phyloP scores from a whole-genome alignment of 2,797 vertebrate species.

The Chelon auratus region DNA sequence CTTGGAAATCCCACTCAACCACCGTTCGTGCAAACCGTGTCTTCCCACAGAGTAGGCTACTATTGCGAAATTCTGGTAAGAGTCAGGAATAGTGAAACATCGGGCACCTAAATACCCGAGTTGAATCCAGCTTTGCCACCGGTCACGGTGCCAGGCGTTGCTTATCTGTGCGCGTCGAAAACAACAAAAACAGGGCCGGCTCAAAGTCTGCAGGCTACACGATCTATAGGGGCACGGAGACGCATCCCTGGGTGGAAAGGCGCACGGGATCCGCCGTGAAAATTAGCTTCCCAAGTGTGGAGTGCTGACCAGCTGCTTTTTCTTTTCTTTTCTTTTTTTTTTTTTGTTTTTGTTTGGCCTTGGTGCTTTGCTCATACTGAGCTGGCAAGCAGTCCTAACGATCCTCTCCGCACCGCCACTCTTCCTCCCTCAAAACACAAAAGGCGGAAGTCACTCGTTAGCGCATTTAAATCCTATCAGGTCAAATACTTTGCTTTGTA shows the following conservation, averaged over 20 bases:
- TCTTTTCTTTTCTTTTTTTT: too few relatives aligned
- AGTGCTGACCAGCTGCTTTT: fast-evolving
- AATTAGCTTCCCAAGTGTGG: not conserved
- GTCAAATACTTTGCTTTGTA: not conserved
- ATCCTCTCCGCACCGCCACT: not conserved
- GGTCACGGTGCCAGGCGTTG: not conserved
- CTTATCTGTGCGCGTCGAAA: not conserved
- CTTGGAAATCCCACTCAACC: too few relatives aligned
- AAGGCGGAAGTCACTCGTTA: constrained; percentile 1
- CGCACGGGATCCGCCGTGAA: not conserved
- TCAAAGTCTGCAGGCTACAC: not conserved
- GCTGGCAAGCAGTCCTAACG: not conserved
- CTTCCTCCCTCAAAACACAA: constrained; percentile 7
- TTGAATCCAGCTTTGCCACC: not conserved
- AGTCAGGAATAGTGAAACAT: too few relatives aligned
- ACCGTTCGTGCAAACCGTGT: not conserved
- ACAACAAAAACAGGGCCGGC: not conserved
- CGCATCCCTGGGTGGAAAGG: not conserved
- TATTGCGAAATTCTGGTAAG: too few relatives aligned
- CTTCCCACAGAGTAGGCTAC: too few relatives aligned
- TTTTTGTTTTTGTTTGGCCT: too few relatives aligned
- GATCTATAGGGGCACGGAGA: not conserved
- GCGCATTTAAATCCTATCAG: constrained; percentile 18
- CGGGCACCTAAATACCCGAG: too few relatives aligned
- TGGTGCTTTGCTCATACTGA: not conserved